Evolutionary conservation across 2,113 vertebrate species (phyloP), one percentile per base, ranked within the genome.

Genomic region (Noturus placidus): DNA sequence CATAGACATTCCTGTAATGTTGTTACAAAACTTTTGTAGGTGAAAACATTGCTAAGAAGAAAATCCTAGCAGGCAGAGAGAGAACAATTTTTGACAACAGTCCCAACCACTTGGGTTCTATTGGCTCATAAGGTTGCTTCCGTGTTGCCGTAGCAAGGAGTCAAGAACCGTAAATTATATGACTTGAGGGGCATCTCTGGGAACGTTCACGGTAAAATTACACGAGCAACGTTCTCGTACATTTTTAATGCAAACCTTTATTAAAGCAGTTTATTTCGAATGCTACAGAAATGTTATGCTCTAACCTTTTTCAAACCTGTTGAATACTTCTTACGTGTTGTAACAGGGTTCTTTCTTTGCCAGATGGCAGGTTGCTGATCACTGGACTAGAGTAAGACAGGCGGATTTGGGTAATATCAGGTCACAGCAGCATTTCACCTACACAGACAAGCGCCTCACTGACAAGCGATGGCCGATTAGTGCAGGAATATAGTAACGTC

Each of bases 391-490:
- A 67, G 30, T 74, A 25, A 6, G 65, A 27, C 35, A 59, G 38
- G 63, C 56, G 50, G 59, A n/a, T 42, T 33, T 65, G 84, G 80
- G 70, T 76, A 74, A 67, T 87, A 77, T 67, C 86, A 87, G 76
- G 82, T 81, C 56, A 56, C 61, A 35, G 61, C 56, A 70, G 72
- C 30, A 70, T 76, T 72, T 81, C 76, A 77, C 77, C 56, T 74
- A 46, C 42, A 85, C 33, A 88, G 85, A 86, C 85, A 78, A 70
- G 86, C 61, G 52, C n/a, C 85, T 76, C 72, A 85, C 87, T 79
- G 46, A 74, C 20, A 50, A 79, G 17, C 77, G 38, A 59, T 25
- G 50, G 83, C 27, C 4, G 46, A 54, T 35, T 9, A 56, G 77
- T 33, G 54, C 56, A 67, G 81, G 82, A 54, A 78, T 65, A 83